phyloP scores from a whole-genome alignment of 1,140 invertebrate genomes.

The Eciton burchellii region DNA sequence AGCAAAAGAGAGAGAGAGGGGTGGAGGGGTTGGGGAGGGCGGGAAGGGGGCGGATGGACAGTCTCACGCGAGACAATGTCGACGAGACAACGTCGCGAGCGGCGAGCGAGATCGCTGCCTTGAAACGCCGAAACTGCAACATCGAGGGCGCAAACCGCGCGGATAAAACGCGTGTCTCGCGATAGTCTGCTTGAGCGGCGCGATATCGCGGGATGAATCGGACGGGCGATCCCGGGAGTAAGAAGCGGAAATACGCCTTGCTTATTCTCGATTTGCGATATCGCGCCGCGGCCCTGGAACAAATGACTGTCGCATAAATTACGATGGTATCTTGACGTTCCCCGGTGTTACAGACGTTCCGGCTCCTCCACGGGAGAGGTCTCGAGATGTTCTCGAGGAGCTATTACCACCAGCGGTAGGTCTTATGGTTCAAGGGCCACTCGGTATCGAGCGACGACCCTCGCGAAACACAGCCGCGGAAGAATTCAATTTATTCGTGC shows the following conservation, averaged over 20 bases:
- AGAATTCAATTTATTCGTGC: slow-evolving; percentile 48
- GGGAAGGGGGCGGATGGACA: no score
- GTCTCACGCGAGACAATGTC: no score
- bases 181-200: neutral
- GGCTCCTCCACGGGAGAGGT: slow-evolving; percentile 53
- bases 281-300: slow-evolving; percentile 63
- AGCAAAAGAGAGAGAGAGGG: neutral
- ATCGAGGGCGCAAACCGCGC: no score
- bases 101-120: neutral
- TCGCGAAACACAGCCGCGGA: slow-evolving; percentile 38
- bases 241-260: slow-evolving; percentile 61
- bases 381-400: slow-evolving; percentile 54
- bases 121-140: no score
- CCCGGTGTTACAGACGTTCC: slow-evolving; percentile 51
- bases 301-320: slow-evolving; percentile 76
- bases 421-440: slow-evolving; percentile 43
- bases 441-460: slow-evolving; percentile 40
- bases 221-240: slow-evolving; percentile 3
- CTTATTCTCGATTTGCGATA: slow-evolving; percentile 62
- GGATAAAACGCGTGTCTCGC: neutral
- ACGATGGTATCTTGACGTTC: slow-evolving; percentile 70
- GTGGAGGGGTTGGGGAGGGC: no score
- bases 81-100: no score
- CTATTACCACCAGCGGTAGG: slow-evolving; percentile 59
- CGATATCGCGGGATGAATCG: slow-evolving; percentile 60